Base-by-base conservation (phyloP, 1,140 invertebrate genomes). In the Anastrepha ludens region DNA sequence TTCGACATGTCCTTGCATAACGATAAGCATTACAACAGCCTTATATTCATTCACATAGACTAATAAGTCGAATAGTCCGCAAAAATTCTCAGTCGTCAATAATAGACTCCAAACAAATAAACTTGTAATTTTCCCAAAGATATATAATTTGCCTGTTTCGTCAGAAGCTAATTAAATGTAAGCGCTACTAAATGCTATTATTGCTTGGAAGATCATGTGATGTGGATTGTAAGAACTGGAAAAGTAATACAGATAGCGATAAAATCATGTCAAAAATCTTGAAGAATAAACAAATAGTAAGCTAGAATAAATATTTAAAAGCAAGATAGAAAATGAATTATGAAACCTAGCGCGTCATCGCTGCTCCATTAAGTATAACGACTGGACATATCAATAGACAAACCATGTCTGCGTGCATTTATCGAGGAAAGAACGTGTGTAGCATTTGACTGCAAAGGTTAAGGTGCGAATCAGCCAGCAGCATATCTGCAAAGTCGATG, bases 271-370 rank as follows among this genome's bases (percentile, higher is more conserved):
- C 41, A 74, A 74, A 17, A 41, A 74, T 13, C 67, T 74, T 74
- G 39, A 47, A 74, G 67, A 44, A 74, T 74, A 74, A 74, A 74
- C 44, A 74, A 74, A 74, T 17, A 74, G 39, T n/a, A 39, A 17
- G 67, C 44, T 5, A 74, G 41, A 17, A 44, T 47, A 74, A 74
- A 74, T 74, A 13, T 41, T 39, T 41, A 44, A 74, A 74, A 74
- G 44, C 7, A 47, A 74, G 39, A 44, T 29, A 74, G 15, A 74
- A 74, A 47, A 3, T 15, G 6, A 74, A 44, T 41, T 47, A 67
- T 29, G 64, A 41, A 74, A 74, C 67, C 6, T 5, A 74, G 44
- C 11, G 2, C 67, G 67, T 74, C 67, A 47, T 44, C 41, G 41
- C 65, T 9, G 39, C 20, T 67, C 65, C 65, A 67, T 15, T 8